A percentile compares a stretch with the other conserved stretches of the same genome.
phyloP scores from a whole-genome alignment of 2,888 invertebrate genomes.

The Rhagium mordax region DNA sequence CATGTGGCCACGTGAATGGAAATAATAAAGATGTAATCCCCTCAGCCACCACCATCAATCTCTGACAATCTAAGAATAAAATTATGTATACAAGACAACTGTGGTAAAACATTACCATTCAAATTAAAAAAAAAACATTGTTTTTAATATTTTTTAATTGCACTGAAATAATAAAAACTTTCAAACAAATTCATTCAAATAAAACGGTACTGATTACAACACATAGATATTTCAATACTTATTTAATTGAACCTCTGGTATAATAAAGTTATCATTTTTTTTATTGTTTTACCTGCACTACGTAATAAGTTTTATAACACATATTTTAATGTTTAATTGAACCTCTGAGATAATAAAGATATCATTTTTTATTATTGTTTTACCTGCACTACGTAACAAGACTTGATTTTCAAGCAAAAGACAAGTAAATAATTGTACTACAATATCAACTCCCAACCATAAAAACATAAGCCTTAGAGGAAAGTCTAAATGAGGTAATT shows the following conservation, averaged over 20 bases:
- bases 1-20: slow-evolving; percentile 98
- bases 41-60: slow-evolving; percentile 97
- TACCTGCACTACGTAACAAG: slow-evolving; percentile 92
- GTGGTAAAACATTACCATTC: too few relatives aligned
- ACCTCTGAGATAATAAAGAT: neutral
- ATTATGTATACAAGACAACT: too few relatives aligned
- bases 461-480: slow-evolving; percentile 90
- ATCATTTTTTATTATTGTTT: neutral
- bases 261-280: neutral
- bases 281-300: slow-evolving; percentile 81
- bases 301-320: too few relatives aligned
- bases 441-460: slow-evolving; percentile 91
- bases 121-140: too few relatives aligned
- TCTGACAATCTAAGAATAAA: slow-evolving; percentile 87
- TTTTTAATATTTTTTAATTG: too few relatives aligned
- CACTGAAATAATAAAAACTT: too few relatives aligned
- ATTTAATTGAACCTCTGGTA: neutral
- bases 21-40: slow-evolving; percentile 91
- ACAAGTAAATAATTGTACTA: slow-evolving; percentile 94
- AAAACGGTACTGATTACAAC: too few relatives aligned
- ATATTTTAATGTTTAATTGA: neutral
- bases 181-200: too few relatives aligned
- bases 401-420: slow-evolving; percentile 97
- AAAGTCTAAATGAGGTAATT: slow-evolving; percentile 96
- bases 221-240: too few relatives aligned